phyloP scores from a whole-genome alignment of 1,140 invertebrate genomes.

The Pollicipes pollicipes region DNA sequence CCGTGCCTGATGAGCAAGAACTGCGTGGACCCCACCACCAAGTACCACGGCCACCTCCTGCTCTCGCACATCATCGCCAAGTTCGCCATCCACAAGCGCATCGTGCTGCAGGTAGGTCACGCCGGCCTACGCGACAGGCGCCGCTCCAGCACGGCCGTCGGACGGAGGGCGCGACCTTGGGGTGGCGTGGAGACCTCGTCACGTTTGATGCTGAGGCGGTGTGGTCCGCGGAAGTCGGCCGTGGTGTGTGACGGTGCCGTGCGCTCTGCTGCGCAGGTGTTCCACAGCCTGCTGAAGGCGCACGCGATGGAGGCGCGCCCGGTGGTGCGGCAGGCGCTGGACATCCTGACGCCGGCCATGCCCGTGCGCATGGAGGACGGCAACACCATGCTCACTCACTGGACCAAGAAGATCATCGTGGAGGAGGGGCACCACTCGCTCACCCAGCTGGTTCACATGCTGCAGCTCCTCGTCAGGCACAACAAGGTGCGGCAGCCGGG shows the following conservation, averaged over 20 bases:
- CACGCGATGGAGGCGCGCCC: constrained; percentile 80
- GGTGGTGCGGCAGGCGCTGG: constrained; percentile 83
- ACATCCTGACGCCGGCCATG: constrained; percentile 92
- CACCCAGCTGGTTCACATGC: constrained; percentile 84
- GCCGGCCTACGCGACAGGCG: too few species aligned
- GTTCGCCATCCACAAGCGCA: constrained; percentile 91
- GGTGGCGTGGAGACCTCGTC: too few species aligned
- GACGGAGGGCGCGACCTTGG: too few species aligned
- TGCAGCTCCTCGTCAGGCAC: constrained; percentile 85
- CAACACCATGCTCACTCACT: constrained; percentile 88
- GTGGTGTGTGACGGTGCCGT: too few species aligned
- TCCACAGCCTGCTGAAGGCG: constrained; percentile 84
- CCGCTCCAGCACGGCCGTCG: too few species aligned
- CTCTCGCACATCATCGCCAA: constrained; percentile 94
- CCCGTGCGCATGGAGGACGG: constrained; percentile 90
- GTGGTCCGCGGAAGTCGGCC: too few species aligned
- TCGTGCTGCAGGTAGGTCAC: constrained; percentile 71
- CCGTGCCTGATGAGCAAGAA: constrained; percentile 84
- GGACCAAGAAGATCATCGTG: constrained; percentile 97
- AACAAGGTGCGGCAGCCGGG: constrained; percentile 52
- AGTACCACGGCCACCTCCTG: constrained; percentile 93
- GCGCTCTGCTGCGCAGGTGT: constrained; percentile 38
- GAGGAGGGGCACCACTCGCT: constrained; percentile 88
- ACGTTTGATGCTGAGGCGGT: too few species aligned
- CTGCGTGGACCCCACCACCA: constrained; percentile 86